Evolutionary conservation across 2,113 vertebrate species (phyloP), one percentile per base, ranked within the genome.

Genomic region (Catharus bicknelli): DNA sequence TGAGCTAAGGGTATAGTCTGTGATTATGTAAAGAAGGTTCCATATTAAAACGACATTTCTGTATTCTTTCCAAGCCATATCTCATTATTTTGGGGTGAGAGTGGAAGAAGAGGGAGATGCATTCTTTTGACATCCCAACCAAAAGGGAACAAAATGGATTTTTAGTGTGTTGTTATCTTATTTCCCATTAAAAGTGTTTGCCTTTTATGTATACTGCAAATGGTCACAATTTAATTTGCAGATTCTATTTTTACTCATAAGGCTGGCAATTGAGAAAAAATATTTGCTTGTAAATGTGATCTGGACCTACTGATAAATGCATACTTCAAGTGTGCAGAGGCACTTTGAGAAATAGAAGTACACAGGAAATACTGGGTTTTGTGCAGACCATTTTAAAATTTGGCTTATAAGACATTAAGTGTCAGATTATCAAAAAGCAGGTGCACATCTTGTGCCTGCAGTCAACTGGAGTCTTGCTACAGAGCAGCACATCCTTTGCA

Each of bases 221-320:
- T 43, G 78, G 82, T 73, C 78, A 58, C 93, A 85, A 79, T 87
- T 92, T 89, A 85, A 94, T 89, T 91, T 89, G 55, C 27, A 77
- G 77, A 54, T 82, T 76, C 54, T 94, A 9, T 87, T 89, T 94
- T 92, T 92, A 45, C 78, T 85, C 9, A 1, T 80, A 59, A 73
- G 43, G 30, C 59, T 83, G 75, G 27, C 32, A 43, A 22, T 79
- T 90, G 67, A 66, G 51, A 55, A 86, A 32, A 36, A 91, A 48
- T 26, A 63, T 77, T 86, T 72, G 32, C 43, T 83, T 55, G 63
- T 87, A 77, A 89, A 68, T 48, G 45, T 64, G 69, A 40, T 78
- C 54, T 23, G 45, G 69, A 64, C 57, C 25, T 72, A 29, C 42
- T 42, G 86, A 76, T 36, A 66, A 68, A 74, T 54, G 57, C 14